Evolutionary conservation across 92 coral and sea anemone species (phyloP).

Genomic region (Blastomussa wellsi): DNA sequence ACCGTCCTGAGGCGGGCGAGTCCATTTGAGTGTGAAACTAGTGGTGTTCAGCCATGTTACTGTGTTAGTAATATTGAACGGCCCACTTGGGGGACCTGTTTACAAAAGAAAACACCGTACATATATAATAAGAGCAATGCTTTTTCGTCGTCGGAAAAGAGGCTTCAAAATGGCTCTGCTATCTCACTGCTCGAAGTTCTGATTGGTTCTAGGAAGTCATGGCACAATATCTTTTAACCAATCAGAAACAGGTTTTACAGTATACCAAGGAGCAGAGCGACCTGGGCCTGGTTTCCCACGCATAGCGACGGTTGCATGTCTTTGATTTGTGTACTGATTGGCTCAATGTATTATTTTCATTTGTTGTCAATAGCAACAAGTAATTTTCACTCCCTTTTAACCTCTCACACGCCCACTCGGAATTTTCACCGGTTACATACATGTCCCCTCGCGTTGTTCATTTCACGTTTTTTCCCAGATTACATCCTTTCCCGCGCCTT

Average conservation of each 20-base stretch:
- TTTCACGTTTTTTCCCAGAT: not conserved
- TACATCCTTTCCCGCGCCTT: not conserved
- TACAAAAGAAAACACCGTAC: not conserved
- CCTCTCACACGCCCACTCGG: not conserved
- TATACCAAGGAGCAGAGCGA: not conserved
- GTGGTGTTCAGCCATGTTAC: conserved; percentile 67
- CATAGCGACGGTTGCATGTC: not conserved
- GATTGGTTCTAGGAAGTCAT: not conserved
- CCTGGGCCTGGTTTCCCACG: not conserved
- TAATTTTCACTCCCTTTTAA: not conserved
- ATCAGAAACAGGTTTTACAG: not conserved
- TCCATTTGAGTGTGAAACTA: conserved; percentile 68
- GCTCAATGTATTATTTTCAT: not conserved
- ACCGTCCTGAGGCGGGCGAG: conserved; percentile 75
- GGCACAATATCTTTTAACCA: not conserved
- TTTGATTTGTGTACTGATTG: not conserved
- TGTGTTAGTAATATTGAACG: conserved; percentile 63
- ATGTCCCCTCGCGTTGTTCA: not conserved
- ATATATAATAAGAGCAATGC: not conserved
- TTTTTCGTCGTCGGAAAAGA: not conserved
- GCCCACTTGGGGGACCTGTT: conserved; percentile 82
- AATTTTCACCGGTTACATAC: not conserved
- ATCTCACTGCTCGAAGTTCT: not conserved
- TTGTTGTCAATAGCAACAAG: too few species aligned
- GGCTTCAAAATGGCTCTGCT: not conserved